Evolutionary conservation across 1,140 invertebrate species (phyloP), one percentile per base, ranked within the genome.

Genomic region (Proales similis): DNA sequence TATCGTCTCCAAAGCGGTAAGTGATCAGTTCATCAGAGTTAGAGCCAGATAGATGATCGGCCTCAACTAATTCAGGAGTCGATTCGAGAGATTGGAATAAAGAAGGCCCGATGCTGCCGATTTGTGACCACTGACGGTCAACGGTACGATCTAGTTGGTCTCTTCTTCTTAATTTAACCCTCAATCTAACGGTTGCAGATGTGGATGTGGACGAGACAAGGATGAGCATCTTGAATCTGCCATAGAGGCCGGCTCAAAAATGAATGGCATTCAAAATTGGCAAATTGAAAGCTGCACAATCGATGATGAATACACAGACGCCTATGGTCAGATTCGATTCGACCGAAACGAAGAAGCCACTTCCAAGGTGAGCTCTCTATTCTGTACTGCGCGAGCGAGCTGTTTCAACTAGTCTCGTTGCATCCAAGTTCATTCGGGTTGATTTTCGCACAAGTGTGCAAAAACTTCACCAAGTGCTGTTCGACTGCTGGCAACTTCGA

Each of bases 401-500:
- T 36, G 9, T 9, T 36, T 36, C 14, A 9, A 36, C 14, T 36
- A 36, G 14, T 9, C 33, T 36, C 33, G 9, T 36, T 36, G n/a
- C n/a, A n/a, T n/a, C n/a, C 33, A 57, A 77, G 70, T 78, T 71
- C 66, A 67, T 77, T 5, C 67, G 74, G 11, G 68, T 77, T 22
- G 68, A 70, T 27, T 65, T 70, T 6, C 65, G 71, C n/a, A 72
- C 72, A 6, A 48, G 66, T 1, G 71, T 74, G 66, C 48, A 70
- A 2, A 63, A 62, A 6, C 68, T 77, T 51, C 48, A 74, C 46
- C 47, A 68, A 3, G 65, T 78, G 26, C 66, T 78, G 65, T 69
- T 67, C 48, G 66, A 75, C 17, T 66, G 70, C n/a, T 78, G 76
- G 77, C 53, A 63, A 4, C 65, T 75, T 20, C 65, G 70, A 26